Evolutionary conservation across 1,140 invertebrate species (phyloP), one percentile per base, ranked within the genome.

Genomic region (Drosophila kanapiae): DNA sequence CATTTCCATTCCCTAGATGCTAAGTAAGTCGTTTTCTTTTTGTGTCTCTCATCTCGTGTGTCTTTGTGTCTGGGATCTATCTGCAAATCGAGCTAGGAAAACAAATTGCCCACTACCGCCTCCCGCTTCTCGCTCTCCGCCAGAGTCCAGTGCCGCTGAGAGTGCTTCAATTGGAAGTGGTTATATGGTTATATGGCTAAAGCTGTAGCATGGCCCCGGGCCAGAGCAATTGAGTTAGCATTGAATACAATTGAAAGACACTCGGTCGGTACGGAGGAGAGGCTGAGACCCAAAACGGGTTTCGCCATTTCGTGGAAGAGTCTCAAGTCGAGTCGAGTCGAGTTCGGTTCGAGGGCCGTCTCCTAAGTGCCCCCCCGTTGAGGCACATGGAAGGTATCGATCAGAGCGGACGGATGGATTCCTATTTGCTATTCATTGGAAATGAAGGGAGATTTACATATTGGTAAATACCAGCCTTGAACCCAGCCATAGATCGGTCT

Each of bases 231-330:
- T 87, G 84, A 90, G 85, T 87, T 87, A 88, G 80, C 84, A 88
- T 87, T 87, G 84, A 87, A 87, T 71, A 88, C 84, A 87, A 88
- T 87, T 87, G 84, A 87, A 83, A 74, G 78, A 87, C 70, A 75
- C 71, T 82, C 81, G 58, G 40, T 11, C 27, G 14, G 6, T 31
- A 31, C 23, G 31, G 49, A 33, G n/a, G 35, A 60, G 70, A 60
- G 53, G 74, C 85, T 78, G 84, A 75, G 84, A 88, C 81, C 85
- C 68, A 90, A 87, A 87, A 87, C 84, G 77, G 58, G 84, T 87
- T 87, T 90, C 48, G 76, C 68, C 63, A 75, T 53, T 87, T 87
- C 85, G 84, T 87, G 81, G 85, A 90, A 87, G 62, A 82, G 68
- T 82, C 69, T 83, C 31, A 13, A 82, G 56, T 49, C 76, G 48